A percentile compares a stretch with the other conserved stretches of the same genome.
Conservation (phyloP, 2,797 vertebrate species). For the Poecilia velifera region DNA sequence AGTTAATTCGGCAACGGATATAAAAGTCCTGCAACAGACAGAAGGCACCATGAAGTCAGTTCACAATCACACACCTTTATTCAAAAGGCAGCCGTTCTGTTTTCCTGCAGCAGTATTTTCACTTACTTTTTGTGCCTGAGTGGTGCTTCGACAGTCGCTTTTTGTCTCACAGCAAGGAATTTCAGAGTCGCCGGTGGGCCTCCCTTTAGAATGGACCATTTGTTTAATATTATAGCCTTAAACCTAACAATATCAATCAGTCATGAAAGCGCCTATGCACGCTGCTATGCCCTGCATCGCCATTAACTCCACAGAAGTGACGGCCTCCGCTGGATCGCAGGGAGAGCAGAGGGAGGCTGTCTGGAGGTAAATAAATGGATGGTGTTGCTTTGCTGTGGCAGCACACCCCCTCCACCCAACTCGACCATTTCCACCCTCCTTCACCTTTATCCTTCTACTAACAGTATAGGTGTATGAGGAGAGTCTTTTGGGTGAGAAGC, state of each 20-base stretch:
- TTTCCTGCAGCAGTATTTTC: conserved; percentile 30
- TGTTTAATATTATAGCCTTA: conserved; percentile 76
- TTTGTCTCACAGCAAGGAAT: conserved; percentile 44
- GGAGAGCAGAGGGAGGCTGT: conserved; percentile 35
- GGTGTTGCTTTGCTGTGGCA: conserved; percentile 34
- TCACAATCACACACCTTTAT: conserved; percentile 40
- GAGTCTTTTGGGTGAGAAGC: conserved; percentile 4
- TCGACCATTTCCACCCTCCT: conserved; percentile 1
- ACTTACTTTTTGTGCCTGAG: conserved; percentile 15
- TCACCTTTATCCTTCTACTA: conserved; percentile 8
- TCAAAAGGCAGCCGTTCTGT: conserved; percentile 26
- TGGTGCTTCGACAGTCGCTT: conserved; percentile 19
- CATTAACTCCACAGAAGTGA: conserved; percentile 65
- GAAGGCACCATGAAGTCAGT: conserved; percentile 7
- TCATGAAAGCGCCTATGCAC: conserved; percentile 72
- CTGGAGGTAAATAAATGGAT: conserved; percentile 51
- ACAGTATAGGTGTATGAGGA: not conserved
- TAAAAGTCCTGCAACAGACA: conserved; percentile 27
- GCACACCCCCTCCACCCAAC: not conserved
- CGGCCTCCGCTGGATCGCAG: conserved; percentile 45
- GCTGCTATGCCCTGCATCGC: conserved; percentile 64
- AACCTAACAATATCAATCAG: conserved; percentile 78
- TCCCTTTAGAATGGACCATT: conserved; percentile 69
- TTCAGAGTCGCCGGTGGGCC: conserved; percentile 41
- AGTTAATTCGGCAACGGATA: conserved; percentile 17